Base-by-base conservation (phyloP, 2,113 vertebrate species). In the Lynx canadensis region DNA sequence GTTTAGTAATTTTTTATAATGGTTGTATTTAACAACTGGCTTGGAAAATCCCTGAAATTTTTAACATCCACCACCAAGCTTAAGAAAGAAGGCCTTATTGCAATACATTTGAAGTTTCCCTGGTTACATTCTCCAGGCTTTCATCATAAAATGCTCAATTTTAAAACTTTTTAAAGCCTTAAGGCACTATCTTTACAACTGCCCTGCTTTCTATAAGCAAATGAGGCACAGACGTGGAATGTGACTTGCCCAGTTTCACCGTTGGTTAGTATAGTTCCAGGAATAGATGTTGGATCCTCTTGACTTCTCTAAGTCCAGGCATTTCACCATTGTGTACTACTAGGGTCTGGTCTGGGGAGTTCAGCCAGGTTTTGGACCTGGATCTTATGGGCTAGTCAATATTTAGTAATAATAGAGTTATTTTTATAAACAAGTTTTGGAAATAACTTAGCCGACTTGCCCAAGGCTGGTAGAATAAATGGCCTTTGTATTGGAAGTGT, bases 11-110 rank as follows among this genome's bases (percentile, higher is more conserved):
- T 50, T 81, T 89, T 78, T 78, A 88, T 95, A 87, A 95, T 96
- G 52, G 19, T 48, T 96, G 25, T 69, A 74, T 81, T 89, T 95
- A 81, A 86, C 57, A 96, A 66, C 57, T 33, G 7, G 16, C 45
- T 85, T 92, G n/a, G 45, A 97, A 89, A 96, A 95, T 11, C 36
- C 65, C 76, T 94, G 52, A 97, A 87, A 94, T 87, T 84, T 94
- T 94, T 90, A 94, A 90, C 48, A 91, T 14, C 14, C 18, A 94
- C 12, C 45, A 79, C 9, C 48, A 69, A 73, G 11, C 4, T 91
- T 85, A 94, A 91, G 52, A 84, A 82, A 86, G 83, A 69, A 97
- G 89, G 41, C 6, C 31, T n/a, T 66, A 31, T 71, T 87, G 41
- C 18, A 91, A 50, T 83, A 88, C 27, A 57, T 92, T 89, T 89